Percentiles rank a stretch among this genome's conserved stretches.
phyloP scores from a whole-genome alignment of 2,797 vertebrate genomes.

The Hephaestus fuliginosus region DNA sequence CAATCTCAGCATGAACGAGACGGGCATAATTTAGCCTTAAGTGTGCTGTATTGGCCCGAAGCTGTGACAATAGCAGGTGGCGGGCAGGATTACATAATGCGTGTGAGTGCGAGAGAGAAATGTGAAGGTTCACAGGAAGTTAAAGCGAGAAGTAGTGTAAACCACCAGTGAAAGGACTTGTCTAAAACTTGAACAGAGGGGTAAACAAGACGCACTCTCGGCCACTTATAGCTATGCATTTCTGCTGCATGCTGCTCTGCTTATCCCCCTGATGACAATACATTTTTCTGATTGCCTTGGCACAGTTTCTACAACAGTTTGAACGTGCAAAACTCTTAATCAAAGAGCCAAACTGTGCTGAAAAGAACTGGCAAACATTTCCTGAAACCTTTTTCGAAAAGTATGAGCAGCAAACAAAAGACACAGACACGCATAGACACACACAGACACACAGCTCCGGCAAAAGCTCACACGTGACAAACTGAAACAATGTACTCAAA shows the following conservation, averaged over 20 bases:
- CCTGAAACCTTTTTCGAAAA: constrained; percentile 10
- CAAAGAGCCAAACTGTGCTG: constrained; percentile 52
- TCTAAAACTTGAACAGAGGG: not conserved
- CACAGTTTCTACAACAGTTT: constrained; percentile 39
- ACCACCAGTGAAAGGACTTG: not conserved
- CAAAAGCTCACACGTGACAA: not conserved
- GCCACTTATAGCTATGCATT: constrained; percentile 13
- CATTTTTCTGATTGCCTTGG: constrained; percentile 42
- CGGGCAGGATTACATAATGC: constrained; percentile 46
- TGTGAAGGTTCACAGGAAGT: constrained; percentile 37
- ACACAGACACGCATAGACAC: not conserved
- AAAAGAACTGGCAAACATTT: constrained; percentile 35
- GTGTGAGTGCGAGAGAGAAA: constrained; percentile 32
- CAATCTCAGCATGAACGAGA: constrained; percentile 43
- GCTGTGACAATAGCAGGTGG: constrained; percentile 63
- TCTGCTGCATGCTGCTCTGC: not conserved
- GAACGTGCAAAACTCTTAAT: constrained; percentile 40
- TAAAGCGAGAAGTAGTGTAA: not conserved
- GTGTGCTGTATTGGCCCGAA: constrained; percentile 52
- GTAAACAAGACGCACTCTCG: constrained; percentile 1
- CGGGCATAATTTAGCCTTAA: constrained; percentile 41
- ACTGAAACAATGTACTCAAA: not conserved
- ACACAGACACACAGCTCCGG: not conserved
- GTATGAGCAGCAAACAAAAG: constrained; percentile 3
- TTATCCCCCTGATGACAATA: constrained; percentile 33